Percentiles rank a stretch among this genome's conserved stretches.
phyloP scores from a whole-genome alignment of 2,797 vertebrate genomes.

The Streptopelia turtur region DNA sequence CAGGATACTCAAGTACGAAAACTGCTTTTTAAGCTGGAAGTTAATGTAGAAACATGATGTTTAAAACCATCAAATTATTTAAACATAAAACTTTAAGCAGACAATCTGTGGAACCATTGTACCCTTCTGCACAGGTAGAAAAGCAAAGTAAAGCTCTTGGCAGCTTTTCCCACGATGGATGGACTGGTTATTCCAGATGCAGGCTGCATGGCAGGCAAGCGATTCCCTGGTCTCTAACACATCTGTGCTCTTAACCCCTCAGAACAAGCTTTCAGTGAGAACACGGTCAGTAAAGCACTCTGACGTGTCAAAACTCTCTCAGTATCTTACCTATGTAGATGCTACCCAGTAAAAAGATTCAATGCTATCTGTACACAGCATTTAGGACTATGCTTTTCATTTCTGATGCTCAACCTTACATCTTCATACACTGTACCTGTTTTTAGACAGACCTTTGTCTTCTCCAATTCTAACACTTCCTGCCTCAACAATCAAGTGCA shows the following conservation, averaged over 20 bases:
- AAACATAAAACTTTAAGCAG: not conserved
- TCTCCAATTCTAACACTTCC: not conserved
- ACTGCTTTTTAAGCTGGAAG: not conserved
- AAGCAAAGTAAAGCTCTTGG: not conserved
- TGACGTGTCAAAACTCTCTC: not conserved
- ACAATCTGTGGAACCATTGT: not conserved
- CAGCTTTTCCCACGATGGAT: not conserved
- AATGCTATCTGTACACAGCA: not conserved
- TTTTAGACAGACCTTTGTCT: not conserved
- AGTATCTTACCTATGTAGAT: not conserved
- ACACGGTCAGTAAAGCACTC: not conserved
- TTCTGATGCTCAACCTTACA: not conserved
- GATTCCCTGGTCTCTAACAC: not conserved
- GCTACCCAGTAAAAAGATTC: not conserved
- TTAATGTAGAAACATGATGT: not conserved
- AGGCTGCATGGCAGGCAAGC: not conserved
- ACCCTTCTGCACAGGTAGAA: not conserved
- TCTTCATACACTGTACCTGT: not conserved
- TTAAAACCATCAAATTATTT: not conserved
- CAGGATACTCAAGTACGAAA: not conserved
- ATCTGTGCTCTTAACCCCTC: not conserved
- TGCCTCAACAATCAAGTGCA: not conserved
- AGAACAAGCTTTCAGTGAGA: not conserved
- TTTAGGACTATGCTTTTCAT: not conserved
- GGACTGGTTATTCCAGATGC: not conserved